Evolutionary conservation across 53 echinoderm and acorn worm species (phyloP).

Genomic region (Stichopus horrens): DNA sequence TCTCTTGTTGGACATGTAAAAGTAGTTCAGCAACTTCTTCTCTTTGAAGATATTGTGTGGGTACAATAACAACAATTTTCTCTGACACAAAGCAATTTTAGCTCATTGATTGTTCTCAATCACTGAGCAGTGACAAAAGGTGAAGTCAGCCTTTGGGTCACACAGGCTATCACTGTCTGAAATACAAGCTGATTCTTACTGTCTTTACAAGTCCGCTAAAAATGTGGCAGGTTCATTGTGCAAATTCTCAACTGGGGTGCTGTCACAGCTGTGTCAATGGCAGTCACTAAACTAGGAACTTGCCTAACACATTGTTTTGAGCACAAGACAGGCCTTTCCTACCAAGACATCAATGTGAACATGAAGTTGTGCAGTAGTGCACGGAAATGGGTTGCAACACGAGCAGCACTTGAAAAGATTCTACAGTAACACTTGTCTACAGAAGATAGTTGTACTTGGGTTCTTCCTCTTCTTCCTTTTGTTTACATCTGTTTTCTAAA

Average conservation of each 20-base stretch:
- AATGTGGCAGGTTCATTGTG: not conserved
- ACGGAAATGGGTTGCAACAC: too few species aligned
- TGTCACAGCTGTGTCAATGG: not conserved
- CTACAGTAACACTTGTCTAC: too few species aligned
- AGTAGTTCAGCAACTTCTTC: not conserved
- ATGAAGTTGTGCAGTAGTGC: too few species aligned
- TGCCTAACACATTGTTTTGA: not conserved
- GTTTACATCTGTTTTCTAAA: too few species aligned
- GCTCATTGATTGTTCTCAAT: not conserved
- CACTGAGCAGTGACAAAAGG: not conserved
- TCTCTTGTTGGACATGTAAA: not conserved
- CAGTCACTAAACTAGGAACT: not conserved
- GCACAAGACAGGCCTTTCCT: too few species aligned
- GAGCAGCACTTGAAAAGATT: too few species aligned
- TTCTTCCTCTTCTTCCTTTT: too few species aligned
- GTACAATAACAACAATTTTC: not conserved
- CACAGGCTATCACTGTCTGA: too few species aligned
- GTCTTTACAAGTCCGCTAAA: too few species aligned
- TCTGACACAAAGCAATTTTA: not conserved
- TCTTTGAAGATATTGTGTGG: not conserved
- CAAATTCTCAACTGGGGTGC: not conserved
- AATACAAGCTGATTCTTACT: too few species aligned
- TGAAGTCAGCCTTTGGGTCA: not conserved
- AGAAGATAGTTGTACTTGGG: too few species aligned
- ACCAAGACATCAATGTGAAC: too few species aligned